These are phyloP conservation scores for Strix uralensis DNA, from an alignment of 2,113 vertebrate genomes.

Conservation along the genomic window DNA sequence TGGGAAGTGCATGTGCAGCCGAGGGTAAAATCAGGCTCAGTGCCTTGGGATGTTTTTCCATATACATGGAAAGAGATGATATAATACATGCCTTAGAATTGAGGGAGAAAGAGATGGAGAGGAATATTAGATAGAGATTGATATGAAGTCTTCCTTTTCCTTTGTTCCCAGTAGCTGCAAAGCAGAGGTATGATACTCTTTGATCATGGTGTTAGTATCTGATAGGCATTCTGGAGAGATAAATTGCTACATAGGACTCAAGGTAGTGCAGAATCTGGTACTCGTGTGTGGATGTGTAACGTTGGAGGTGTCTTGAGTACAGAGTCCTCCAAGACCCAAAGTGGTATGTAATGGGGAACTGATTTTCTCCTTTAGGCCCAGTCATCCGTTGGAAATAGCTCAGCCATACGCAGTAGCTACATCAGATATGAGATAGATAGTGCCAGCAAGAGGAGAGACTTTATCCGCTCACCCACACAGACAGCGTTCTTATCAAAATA, in stretches of 20 bases:
- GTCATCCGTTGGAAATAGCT: not conserved
- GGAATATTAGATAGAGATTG: not conserved
- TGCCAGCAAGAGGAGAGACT: constrained; percentile 20
- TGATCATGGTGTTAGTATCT: not conserved
- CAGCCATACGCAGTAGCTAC: not conserved
- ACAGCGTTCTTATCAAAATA: not conserved
- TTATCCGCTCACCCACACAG: not conserved
- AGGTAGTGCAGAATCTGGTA: not conserved
- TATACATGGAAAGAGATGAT: not conserved
- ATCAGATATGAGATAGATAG: not conserved
- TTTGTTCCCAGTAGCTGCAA: not conserved
- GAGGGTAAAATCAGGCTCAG: constrained; percentile 37
- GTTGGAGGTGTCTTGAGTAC: not conserved
- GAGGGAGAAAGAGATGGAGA: not conserved
- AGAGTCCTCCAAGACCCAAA: not conserved
- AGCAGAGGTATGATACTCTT: not conserved
- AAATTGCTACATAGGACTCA: not conserved
- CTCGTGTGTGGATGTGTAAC: not conserved
- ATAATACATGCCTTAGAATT: not conserved
- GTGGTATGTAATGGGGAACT: not conserved
- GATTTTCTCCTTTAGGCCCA: not conserved
- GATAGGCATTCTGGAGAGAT: not conserved
- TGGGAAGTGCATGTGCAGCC: constrained; percentile 20
- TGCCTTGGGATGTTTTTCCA: constrained; percentile 27
- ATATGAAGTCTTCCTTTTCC: not conserved